Evolutionary conservation across 2,113 vertebrate genomes (phyloP), one percentile per base, ranked within the genome.

Genomic region (Mandrillus leucophaeus): DNA sequence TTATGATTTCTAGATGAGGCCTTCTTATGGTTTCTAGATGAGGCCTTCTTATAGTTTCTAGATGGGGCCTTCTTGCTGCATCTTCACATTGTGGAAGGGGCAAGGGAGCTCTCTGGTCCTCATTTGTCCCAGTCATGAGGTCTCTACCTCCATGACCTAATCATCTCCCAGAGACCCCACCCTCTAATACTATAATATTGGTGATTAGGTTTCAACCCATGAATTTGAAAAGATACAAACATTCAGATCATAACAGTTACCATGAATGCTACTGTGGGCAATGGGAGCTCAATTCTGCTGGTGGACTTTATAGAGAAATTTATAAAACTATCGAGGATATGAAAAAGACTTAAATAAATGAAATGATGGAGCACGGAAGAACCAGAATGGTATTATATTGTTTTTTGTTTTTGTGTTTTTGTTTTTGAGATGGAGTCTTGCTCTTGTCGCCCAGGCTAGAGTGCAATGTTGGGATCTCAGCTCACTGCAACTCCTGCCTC

Each of bases 261-360:
- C 11, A 10, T 10, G 14, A 61, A 17, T 4, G 4, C 27, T 14
- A 14, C 4, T 2, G 8, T 30, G 72, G 38, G 7, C 40, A 22
- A 0, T 1, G 25, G 38, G 22, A 32, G 55, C 13, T 13, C 40
- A 7, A 1, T 10, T 55, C 16, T n/a, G 22, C 90, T 32, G 1
- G 55, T 0, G n/a, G 55, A 50, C 22, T 25, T 73, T 5, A 7
- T 0, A 11, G 38, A 40, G 55, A 68, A 32, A 6, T 48, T n/a
- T 50, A 17, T 23, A 61, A 32, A 68, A 5, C 25, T 9, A 12
- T 25, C 32, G 6, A 38, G 72, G 40, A 25, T 9, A 8, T 18
- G 1, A 23, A 27, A 50, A 6, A 30, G 10, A 8, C 11, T 48
- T 64, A 35, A 52, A 30, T 13, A 8, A 61, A 45, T 25, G 22